phyloP scores from a whole-genome alignment of 2,797 vertebrate genomes.

The Dicrostonyx torquatus region DNA sequence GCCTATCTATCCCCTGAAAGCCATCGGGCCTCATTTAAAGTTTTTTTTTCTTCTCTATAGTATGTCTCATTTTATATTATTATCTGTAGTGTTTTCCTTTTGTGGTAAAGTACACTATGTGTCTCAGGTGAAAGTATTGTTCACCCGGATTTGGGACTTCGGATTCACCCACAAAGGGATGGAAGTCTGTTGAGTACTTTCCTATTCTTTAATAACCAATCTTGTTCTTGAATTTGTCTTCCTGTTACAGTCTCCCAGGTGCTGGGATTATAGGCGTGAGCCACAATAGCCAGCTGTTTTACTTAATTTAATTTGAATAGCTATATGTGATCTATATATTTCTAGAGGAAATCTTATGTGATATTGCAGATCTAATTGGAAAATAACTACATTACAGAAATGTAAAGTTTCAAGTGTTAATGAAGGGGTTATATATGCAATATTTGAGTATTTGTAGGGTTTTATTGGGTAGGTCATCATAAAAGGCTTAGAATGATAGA shows the following conservation, averaged over 20 bases:
- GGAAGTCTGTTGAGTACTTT: background rate
- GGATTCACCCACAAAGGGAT: background rate
- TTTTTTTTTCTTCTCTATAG: conserved; percentile 22
- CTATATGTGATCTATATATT: background rate
- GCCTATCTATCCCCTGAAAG: background rate
- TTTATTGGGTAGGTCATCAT: background rate
- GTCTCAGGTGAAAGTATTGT: background rate
- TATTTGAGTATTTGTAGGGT: background rate
- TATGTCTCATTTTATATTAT: conserved; percentile 23
- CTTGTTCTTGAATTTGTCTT: background rate
- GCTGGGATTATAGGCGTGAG: background rate
- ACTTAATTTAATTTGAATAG: background rate
- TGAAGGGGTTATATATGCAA: background rate
- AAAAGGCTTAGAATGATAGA: background rate
- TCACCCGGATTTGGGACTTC: background rate
- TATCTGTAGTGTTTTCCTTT: background rate
- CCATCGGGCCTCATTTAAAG: background rate
- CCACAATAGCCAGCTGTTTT: background rate
- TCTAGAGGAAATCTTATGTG: background rate
- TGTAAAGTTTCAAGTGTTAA: background rate
- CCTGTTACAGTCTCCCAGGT: background rate
- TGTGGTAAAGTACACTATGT: background rate
- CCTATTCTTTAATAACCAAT: background rate
- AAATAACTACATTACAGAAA: background rate
- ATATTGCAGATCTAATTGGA: background rate